Conservation (phyloP, 1,140 invertebrate genomes). For the Drosophila guanche region DNA sequence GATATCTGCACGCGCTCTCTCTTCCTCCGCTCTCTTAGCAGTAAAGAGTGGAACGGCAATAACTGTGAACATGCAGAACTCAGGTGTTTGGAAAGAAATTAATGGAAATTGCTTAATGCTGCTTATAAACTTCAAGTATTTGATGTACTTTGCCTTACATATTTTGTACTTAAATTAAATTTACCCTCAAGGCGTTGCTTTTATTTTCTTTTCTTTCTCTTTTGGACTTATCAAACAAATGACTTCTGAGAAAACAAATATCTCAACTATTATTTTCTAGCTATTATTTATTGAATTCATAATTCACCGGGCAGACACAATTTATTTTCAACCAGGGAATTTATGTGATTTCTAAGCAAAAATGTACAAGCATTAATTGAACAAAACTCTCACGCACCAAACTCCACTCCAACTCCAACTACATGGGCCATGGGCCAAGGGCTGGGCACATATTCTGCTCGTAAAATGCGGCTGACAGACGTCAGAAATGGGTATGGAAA, state of each 20-base stretch:
- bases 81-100: too few species aligned
- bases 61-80: too few species aligned
- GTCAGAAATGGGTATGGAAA: slow-evolving; percentile 61
- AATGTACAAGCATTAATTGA: slow-evolving; percentile 65
- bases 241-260: slow-evolving; percentile 4
- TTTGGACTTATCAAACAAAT: slow-evolving; percentile 33
- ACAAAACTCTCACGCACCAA: slow-evolving; percentile 66
- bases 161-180: too few species aligned
- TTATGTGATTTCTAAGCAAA: slow-evolving; percentile 66
- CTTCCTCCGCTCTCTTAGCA: too few species aligned
- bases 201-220: slow-evolving; percentile 31
- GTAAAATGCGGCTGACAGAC: slow-evolving; percentile 73
- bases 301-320: slow-evolving; percentile 26
- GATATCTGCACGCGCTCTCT: too few species aligned
- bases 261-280: neutral
- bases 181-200: slow-evolving; percentile 15
- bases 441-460: too few species aligned
- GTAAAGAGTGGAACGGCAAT: too few species aligned
- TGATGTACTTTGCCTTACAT: neutral
- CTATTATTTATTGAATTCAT: slow-evolving; percentile 58
- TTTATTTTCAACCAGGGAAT: slow-evolving; percentile 31
- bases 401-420: slow-evolving; percentile 20
- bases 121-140: too few species aligned
- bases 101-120: too few species aligned
- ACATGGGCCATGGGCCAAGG: too few species aligned